Base-by-base conservation (phyloP, 2,888 invertebrate species). In the Phania funesta region DNA sequence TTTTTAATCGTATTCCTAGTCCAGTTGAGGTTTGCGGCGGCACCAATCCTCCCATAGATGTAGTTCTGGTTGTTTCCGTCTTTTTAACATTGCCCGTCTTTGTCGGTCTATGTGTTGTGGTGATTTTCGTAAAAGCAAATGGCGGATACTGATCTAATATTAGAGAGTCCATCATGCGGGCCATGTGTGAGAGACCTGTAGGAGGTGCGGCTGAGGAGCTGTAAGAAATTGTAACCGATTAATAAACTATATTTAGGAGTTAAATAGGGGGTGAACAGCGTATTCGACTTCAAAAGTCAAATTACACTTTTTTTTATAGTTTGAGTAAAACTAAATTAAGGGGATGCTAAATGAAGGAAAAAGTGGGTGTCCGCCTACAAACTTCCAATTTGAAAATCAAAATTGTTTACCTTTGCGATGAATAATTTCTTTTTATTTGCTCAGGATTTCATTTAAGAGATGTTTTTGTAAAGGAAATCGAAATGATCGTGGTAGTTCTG, bases 161-260 rank as follows among this genome's bases (percentile, higher is more conserved):
- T 88, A 95, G 92, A 1, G 94, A 93, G 87, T 95, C 95, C 95
- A 95, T 95, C 94, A 95, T 94, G 64, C 94, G 92, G 62, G 95
- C 94, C 93, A 95, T 93, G 86, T 94, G 94, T 86, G 94, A 94
- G 83, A 94, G 92, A 50, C 91, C 92, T 52, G 90, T 89, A 13
- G 93, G 92, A 7, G 93, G 92, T 56, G 93, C 92, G 60, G 91
- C 86, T 41, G 93, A 92, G 86, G 94, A 93, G 90, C 85, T 85
- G 64, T n/a, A 68, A 65, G 64, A 8, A 79, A 68, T 44, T 20
- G 7, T 35, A 64, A 7, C 0, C 11, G 3, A 22, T 58, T 24
- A 16, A 1, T 13, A 18, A 35, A 1, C 4, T 8, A 3, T 48
- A 13, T 46, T 60, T 26, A 1, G 5, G 24, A 1, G 16, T 24